These are phyloP conservation scores for Drosophila prostipennis DNA, from an alignment of 2,888 invertebrate genomes.

Conservation along the genomic window DNA sequence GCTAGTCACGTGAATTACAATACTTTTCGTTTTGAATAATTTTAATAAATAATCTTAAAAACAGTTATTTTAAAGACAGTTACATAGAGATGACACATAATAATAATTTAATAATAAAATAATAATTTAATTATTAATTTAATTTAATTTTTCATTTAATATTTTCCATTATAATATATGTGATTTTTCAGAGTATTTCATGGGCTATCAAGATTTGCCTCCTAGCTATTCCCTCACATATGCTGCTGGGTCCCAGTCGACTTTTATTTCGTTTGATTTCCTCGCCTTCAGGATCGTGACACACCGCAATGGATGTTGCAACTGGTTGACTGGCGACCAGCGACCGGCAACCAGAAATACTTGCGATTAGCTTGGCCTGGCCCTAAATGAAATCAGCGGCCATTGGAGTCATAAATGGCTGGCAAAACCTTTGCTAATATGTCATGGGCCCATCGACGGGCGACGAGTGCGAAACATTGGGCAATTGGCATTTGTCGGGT, in stretches of 20 bases:
- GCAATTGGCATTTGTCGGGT: constrained; percentile 39
- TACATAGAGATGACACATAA: no score
- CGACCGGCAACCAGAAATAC: constrained; percentile 13
- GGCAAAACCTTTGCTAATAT: constrained; percentile 42
- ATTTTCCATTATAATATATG: no score
- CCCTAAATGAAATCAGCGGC: constrained; percentile 43
- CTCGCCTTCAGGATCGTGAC: constrained; percentile 79
- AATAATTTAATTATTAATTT: no score
- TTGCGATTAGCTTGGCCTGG: constrained; percentile 41
- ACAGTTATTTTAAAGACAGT: no score
- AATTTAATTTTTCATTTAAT: no score
- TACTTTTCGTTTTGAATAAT: no score
- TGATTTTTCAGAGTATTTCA: constrained; percentile 22
- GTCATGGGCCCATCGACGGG: constrained; percentile 38
- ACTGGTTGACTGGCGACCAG: constrained; percentile 11
- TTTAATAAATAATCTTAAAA: no score
- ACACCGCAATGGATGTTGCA: constrained; percentile 61
- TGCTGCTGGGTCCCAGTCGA: constrained; percentile 9
- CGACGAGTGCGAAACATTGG: constrained; percentile 17
- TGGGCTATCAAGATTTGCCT: background rate
- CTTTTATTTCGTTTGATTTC: constrained; percentile 54
- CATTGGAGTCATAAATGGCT: constrained; percentile 33
- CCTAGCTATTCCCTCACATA: constrained; percentile 19
- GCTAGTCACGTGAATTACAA: no score
- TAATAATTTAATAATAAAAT: no score